Percentiles rank a stretch among this genome's conserved stretches.
Conservation (phyloP, 2,888 invertebrate species). For the Melieria crassipennis region DNA sequence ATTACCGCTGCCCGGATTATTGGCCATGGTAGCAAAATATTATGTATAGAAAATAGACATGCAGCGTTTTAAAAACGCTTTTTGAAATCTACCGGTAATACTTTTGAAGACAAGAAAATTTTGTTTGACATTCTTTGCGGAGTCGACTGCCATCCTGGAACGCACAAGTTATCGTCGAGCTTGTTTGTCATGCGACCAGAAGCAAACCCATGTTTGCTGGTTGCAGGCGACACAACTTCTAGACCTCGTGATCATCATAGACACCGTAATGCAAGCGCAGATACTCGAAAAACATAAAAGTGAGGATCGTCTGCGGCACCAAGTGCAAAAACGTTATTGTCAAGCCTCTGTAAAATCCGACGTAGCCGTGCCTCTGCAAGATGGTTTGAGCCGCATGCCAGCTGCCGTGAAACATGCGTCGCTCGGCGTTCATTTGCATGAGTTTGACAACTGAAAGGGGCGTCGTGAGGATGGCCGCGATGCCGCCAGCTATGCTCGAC, state of each 20-base stretch:
- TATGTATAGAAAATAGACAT: background rate
- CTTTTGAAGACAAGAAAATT: slow-evolving; percentile 26
- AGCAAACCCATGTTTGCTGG: too few species aligned
- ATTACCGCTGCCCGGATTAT: slow-evolving; percentile 12
- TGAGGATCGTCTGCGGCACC: slow-evolving; percentile 42
- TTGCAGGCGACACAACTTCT: too few species aligned
- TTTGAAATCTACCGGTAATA: background rate
- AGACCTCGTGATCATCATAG: too few species aligned
- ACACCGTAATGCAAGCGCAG: slow-evolving; percentile 22
- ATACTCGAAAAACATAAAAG: slow-evolving; percentile 38
- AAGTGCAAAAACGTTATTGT: slow-evolving; percentile 36
- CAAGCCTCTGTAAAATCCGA: slow-evolving; percentile 45
- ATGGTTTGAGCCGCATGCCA: slow-evolving; percentile 26
- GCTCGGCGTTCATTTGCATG: slow-evolving; percentile 36
- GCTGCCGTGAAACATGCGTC: slow-evolving; percentile 18
- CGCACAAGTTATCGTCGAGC: too few species aligned
- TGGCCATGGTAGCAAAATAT: slow-evolving; percentile 15
- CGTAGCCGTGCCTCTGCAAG: slow-evolving; percentile 32
- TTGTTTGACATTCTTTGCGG: slow-evolving; percentile 26
- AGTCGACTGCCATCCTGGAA: too few species aligned
- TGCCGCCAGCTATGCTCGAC: slow-evolving; percentile 38
- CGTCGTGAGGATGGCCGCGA: slow-evolving; percentile 40
- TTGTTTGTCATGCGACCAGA: too few species aligned
- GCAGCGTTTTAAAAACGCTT: too few species aligned
- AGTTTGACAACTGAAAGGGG: slow-evolving; percentile 44